These are phyloP conservation scores for Rhaphigaster nebulosa DNA, from an alignment of 2,888 invertebrate genomes.

Conservation along the genomic window DNA sequence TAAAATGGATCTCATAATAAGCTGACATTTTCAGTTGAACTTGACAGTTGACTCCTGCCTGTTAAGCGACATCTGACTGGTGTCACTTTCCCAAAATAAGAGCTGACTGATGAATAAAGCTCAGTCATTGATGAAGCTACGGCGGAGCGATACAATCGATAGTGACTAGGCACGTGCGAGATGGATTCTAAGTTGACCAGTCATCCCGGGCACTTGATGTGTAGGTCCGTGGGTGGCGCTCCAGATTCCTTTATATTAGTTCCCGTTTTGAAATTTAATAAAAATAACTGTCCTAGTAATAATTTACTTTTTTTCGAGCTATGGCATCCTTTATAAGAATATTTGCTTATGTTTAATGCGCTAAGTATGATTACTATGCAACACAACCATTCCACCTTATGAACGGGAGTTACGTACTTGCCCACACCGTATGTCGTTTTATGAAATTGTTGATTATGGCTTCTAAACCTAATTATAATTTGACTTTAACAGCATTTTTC, in stretches of 20 bases:
- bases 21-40: conserved; percentile 1
- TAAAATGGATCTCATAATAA: background rate
- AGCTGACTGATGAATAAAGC: conserved; percentile 37
- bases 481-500: no score
- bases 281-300: background rate
- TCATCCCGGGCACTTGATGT: background rate
- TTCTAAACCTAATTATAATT: no score
- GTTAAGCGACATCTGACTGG: conserved; percentile 8
- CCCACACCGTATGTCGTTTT: no score
- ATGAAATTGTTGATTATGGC: no score
- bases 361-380: no score
- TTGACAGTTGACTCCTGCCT: background rate
- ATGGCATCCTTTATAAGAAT: no score
- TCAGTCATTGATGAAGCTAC: conserved; percentile 29
- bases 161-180: conserved; percentile 27
- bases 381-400: no score
- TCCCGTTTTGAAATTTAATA: background rate
- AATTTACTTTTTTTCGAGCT: no score
- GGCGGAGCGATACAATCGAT: conserved; percentile 7
- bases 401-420: no score
- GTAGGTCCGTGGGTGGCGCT: conserved; percentile 4
- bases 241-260: background rate
- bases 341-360: no score
- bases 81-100: conserved; percentile 40
- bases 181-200: conserved; percentile 1